Percentiles rank a stretch among this genome's conserved stretches.
Evolutionary conservation across 2,888 invertebrate genomes (phyloP).

Genomic region (Apamea sordens): DNA sequence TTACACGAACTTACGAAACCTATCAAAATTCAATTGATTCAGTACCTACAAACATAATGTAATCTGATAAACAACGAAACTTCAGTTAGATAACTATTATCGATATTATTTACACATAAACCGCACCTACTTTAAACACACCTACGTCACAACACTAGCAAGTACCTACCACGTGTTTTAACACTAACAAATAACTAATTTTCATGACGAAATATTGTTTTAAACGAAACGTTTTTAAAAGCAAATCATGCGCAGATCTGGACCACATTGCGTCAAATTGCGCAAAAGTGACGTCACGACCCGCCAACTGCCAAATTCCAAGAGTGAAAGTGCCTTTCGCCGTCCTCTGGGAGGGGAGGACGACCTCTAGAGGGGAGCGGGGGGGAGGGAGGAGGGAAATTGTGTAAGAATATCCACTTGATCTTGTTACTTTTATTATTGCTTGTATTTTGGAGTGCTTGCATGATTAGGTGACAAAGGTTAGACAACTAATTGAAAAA

Average conservation of each 20-base stretch:
- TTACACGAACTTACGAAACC: slow-evolving; percentile 15
- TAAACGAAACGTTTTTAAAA: slow-evolving; percentile 58
- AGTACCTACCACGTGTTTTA: slow-evolving; percentile 21
- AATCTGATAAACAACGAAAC: slow-evolving; percentile 15
- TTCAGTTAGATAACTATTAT: slow-evolving; percentile 12
- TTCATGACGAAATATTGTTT: slow-evolving; percentile 45
- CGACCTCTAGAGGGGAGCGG: slow-evolving; percentile 76
- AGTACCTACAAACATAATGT: slow-evolving; percentile 13
- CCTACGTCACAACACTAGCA: slow-evolving; percentile 31
- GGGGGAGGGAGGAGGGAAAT: slow-evolving; percentile 60
- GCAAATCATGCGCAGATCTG: slow-evolving; percentile 71
- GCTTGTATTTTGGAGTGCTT: slow-evolving; percentile 19
- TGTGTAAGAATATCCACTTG: slow-evolving; percentile 76
- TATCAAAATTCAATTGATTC: slow-evolving; percentile 18
- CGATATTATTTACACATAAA: slow-evolving; percentile 12
- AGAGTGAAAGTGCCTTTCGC: slow-evolving; percentile 89
- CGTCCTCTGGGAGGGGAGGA: slow-evolving; percentile 77
- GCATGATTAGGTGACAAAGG: slow-evolving; percentile 1
- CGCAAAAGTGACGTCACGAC: slow-evolving; percentile 86
- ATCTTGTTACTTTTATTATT: slow-evolving; percentile 62
- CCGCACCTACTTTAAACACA: slow-evolving; percentile 8
- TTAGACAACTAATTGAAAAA: background rate
- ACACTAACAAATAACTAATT: slow-evolving; percentile 35
- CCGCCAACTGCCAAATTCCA: slow-evolving; percentile 82
- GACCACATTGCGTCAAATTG: slow-evolving; percentile 85